Evolutionary conservation across 1,140 invertebrate species (phyloP).

Genomic region (Ostrea edulis): DNA sequence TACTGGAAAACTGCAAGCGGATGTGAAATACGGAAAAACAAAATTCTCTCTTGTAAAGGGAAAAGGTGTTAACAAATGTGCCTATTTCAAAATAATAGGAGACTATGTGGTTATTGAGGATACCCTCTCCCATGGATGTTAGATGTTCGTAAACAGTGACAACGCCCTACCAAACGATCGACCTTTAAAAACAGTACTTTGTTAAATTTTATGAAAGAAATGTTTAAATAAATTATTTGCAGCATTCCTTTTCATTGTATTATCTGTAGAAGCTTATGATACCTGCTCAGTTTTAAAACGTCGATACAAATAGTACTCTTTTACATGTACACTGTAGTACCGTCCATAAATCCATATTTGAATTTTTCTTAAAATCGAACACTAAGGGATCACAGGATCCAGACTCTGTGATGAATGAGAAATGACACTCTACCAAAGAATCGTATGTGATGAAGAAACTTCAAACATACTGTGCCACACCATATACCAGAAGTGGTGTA

Average conservation of each 20-base stretch:
- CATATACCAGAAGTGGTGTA: too few relatives aligned
- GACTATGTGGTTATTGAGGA: constrained; percentile 7
- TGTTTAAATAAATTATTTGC: not conserved
- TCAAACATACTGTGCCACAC: too few relatives aligned
- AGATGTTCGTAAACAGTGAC: not conserved
- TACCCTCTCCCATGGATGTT: not conserved
- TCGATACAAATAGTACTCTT: too few relatives aligned
- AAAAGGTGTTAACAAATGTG: constrained; percentile 17
- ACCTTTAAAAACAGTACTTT: not conserved
- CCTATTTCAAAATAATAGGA: constrained; percentile 16
- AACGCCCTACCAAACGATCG: not conserved
- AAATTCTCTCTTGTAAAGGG: not conserved
- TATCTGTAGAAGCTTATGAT: too few relatives aligned
- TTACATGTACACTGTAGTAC: too few relatives aligned
- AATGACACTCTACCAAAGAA: too few relatives aligned
- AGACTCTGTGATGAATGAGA: too few relatives aligned
- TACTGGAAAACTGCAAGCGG: not conserved
- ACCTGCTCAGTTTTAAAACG: too few relatives aligned
- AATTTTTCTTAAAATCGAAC: too few relatives aligned
- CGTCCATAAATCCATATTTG: too few relatives aligned
- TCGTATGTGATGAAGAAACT: too few relatives aligned
- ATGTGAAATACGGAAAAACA: not conserved
- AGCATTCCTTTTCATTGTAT: not conserved
- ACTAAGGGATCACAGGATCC: too few relatives aligned
- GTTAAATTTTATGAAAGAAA: not conserved